Conservation (phyloP, 2,888 invertebrate species). For the Melipona bicolor region DNA sequence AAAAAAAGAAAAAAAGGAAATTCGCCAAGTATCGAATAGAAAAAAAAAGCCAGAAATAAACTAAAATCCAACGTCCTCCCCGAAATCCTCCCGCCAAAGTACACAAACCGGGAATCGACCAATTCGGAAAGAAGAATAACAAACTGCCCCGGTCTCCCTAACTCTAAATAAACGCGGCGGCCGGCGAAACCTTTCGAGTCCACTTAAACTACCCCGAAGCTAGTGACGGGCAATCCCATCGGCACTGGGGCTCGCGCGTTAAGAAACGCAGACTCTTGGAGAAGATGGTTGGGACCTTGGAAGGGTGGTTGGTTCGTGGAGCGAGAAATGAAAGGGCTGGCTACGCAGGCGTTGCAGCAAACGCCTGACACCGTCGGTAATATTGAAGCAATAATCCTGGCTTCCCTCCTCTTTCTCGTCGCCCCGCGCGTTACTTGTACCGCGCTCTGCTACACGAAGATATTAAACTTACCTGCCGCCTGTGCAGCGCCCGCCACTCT, state of each 20-base stretch:
- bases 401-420: constrained; percentile 58
- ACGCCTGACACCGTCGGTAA: constrained; percentile 78
- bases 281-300: neutral
- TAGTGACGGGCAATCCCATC: neutral
- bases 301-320: neutral
- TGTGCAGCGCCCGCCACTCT: constrained; percentile 11
- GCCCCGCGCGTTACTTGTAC: constrained; percentile 54
- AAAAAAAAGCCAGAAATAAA: neutral
- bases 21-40: neutral
- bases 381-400: constrained; percentile 83
- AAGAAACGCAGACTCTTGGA: neutral
- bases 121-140: neutral
- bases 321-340: constrained; percentile 27
- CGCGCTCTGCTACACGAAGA: constrained; percentile 70
- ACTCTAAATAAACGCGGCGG: neutral
- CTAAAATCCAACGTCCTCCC: neutral
- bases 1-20: no score
- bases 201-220: neutral
- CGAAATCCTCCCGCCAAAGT: neutral
- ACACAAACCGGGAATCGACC: neutral
- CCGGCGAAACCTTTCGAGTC: neutral
- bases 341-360: constrained; percentile 74
- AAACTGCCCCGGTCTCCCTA: neutral
- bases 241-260: neutral
- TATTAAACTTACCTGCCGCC: constrained; percentile 74